Conservation (phyloP, 1,140 invertebrate species). For the Ceratina japonica region DNA sequence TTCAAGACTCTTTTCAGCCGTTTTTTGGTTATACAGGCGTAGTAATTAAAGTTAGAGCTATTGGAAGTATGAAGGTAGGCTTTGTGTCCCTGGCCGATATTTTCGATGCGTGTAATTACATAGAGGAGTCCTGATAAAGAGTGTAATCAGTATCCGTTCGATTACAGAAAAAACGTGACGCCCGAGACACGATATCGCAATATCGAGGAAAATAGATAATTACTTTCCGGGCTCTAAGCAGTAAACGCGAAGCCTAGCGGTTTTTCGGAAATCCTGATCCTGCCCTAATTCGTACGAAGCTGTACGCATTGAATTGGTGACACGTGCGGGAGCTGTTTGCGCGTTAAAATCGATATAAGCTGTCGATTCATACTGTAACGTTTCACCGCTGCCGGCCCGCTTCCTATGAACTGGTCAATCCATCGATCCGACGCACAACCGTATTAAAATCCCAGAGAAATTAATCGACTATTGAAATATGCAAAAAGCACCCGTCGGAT, state of each 20-base stretch:
- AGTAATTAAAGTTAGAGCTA: slow-evolving; percentile 1
- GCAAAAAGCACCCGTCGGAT: background rate
- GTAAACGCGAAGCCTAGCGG: too few relatives aligned
- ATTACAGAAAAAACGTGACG: background rate
- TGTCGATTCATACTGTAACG: slow-evolving; percentile 1
- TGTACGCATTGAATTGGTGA: background rate
- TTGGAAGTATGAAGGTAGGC: background rate
- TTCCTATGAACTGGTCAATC: background rate
- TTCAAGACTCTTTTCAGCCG: background rate
- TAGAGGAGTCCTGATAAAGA: background rate
- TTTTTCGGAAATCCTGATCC: background rate
- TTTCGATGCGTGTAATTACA: slow-evolving; percentile 7
- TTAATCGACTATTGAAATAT: background rate
- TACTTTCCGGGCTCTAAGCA: too few relatives aligned
- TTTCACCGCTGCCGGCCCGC: background rate
- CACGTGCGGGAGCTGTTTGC: background rate
- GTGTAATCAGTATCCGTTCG: background rate
- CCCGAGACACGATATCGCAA: background rate
- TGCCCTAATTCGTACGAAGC: background rate
- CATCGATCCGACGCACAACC: background rate
- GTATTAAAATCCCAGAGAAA: background rate
- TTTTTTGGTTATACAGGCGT: background rate
- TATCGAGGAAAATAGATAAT: too few relatives aligned
- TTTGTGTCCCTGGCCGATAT: background rate
- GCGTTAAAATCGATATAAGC: slow-evolving; percentile 15